Evolutionary conservation across 2,113 vertebrate species (phyloP).

Genomic region (Microcebus tavaratra): DNA sequence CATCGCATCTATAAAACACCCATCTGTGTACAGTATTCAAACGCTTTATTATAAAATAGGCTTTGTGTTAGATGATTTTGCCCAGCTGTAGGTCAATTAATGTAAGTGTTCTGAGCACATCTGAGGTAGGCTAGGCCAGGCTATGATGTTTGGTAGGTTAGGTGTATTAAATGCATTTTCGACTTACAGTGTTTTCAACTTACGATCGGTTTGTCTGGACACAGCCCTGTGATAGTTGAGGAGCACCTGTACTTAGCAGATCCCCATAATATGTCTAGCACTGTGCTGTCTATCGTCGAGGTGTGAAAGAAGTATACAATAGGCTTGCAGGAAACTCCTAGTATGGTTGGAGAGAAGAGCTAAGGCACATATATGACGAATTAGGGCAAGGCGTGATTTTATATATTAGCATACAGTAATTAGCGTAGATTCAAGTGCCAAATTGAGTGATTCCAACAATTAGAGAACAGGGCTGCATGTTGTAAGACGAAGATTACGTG

Average conservation of each 20-base stretch:
- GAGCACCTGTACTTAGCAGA: background rate
- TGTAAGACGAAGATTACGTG: background rate
- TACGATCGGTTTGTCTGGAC: background rate
- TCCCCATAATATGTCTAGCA: too few species aligned
- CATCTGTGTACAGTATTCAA: background rate
- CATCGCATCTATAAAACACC: background rate
- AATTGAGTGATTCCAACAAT: constrained; percentile 27
- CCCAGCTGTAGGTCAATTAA: background rate
- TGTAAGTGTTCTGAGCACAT: background rate
- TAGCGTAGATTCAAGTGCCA: constrained; percentile 36
- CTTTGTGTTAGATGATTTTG: background rate
- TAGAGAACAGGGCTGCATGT: background rate
- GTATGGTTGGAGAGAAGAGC: background rate
- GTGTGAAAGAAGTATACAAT: fast-evolving
- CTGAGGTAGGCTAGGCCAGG: background rate
- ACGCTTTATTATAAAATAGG: background rate
- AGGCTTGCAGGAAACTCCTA: background rate
- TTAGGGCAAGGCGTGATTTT: background rate
- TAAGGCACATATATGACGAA: background rate
- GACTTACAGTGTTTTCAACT: background rate
- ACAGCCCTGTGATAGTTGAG: background rate
- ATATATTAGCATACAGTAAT: constrained; percentile 27
- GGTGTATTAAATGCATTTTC: background rate
- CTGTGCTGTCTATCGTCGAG: fast-evolving
- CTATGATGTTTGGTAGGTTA: background rate